Evolutionary conservation across 2,113 vertebrate genomes (phyloP).

Genomic region (Xiphophorus couchianus): DNA sequence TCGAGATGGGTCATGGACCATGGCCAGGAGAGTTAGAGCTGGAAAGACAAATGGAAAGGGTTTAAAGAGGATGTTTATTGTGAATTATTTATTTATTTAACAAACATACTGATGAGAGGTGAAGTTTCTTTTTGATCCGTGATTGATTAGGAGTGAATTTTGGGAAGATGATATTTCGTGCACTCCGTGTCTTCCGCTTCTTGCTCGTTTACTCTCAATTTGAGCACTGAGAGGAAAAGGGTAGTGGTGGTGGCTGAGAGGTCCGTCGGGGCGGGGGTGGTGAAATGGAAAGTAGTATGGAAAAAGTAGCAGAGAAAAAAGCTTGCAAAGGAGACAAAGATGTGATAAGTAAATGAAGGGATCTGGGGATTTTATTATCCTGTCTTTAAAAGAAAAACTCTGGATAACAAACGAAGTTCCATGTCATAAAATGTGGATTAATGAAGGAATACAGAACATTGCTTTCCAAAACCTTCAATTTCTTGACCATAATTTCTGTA

Average conservation of each 20-base stretch:
- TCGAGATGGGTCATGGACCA: slow-evolving; percentile 49
- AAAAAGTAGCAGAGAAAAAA: slow-evolving; percentile 29
- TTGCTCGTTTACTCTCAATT: slow-evolving; percentile 12
- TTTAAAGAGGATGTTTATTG: slow-evolving; percentile 43
- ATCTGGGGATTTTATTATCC: slow-evolving; percentile 35
- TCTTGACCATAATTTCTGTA: neutral
- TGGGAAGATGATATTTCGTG: neutral
- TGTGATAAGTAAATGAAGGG: slow-evolving; percentile 41
- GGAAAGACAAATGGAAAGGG: slow-evolving; percentile 39
- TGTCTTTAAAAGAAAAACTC: slow-evolving; percentile 16
- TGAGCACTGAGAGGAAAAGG: slow-evolving; percentile 10
- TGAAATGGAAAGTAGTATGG: slow-evolving; percentile 7
- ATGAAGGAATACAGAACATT: no score
- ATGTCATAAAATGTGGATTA: no score
- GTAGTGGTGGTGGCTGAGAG: slow-evolving; percentile 12
- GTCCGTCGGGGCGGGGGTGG: neutral
- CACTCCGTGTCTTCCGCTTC: neutral
- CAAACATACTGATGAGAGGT: slow-evolving; percentile 54
- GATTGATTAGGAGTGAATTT: slow-evolving; percentile 40
- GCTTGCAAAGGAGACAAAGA: slow-evolving; percentile 32
- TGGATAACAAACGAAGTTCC: no score
- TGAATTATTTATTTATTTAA: slow-evolving; percentile 50
- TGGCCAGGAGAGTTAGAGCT: slow-evolving; percentile 44
- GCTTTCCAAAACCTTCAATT: no score
- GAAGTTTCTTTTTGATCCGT: slow-evolving; percentile 44